phyloP scores from a whole-genome alignment of 2,888 invertebrate species.

The Epiblema foenella region DNA sequence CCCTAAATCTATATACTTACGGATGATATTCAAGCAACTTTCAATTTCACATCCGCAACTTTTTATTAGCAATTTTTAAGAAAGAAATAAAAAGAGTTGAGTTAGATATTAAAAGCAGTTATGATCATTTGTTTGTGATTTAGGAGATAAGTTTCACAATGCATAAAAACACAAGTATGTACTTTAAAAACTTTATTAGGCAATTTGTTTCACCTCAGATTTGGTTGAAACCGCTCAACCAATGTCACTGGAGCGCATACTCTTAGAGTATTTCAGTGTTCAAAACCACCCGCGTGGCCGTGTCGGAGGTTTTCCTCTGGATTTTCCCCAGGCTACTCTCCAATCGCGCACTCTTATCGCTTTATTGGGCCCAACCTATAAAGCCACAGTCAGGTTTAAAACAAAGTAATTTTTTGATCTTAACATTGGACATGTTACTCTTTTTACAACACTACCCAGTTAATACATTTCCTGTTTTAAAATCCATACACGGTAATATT shows the following conservation, averaged over 20 bases:
- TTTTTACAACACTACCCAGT: background rate
- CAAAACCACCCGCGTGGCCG: no score
- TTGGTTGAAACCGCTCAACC: no score
- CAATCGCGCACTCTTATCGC: no score
- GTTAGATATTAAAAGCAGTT: conserved; percentile 17
- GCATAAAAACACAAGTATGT: background rate
- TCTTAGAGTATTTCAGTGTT: no score
- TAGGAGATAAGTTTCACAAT: conserved; percentile 17
- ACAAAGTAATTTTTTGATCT: no score
- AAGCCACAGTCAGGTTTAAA: no score
- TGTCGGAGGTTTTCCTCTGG: no score
- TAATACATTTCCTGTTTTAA: background rate
- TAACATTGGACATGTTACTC: no score
- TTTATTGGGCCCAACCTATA: no score
- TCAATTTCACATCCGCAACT: conserved; percentile 4
- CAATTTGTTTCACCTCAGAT: background rate
- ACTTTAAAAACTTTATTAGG: background rate
- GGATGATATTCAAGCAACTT: conserved; percentile 14
- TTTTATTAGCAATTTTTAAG: conserved; percentile 15
- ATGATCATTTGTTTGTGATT: conserved; percentile 21
- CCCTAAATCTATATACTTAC: conserved; percentile 9
- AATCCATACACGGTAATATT: background rate
- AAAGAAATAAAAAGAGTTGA: conserved; percentile 19
- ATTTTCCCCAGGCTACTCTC: no score
- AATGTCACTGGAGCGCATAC: no score